Percentiles rank a stretch among this genome's conserved stretches.
Conservation (phyloP, 2,113 vertebrate species). For the Cheilinus undulatus region DNA sequence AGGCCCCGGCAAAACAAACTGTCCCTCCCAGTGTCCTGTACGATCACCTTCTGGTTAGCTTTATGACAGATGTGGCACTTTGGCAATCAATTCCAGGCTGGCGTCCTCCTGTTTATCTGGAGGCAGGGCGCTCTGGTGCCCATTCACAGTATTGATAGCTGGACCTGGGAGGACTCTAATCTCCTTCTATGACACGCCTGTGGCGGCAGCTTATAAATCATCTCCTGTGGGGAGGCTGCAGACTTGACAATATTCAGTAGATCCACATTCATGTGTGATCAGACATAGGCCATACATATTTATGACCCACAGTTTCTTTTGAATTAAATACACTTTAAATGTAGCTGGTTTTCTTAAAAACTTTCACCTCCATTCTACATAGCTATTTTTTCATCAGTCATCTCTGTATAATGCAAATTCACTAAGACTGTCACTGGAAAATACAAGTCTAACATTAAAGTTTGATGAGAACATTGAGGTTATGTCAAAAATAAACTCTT, state of each 20-base stretch:
- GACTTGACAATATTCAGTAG: not conserved
- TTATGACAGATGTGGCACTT: conserved; percentile 51
- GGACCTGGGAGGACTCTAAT: conserved; percentile 46
- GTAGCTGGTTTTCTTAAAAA: not conserved
- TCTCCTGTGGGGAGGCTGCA: not conserved
- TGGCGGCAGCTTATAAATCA: conserved; percentile 49
- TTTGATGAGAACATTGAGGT: too few species aligned
- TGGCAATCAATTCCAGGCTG: conserved; percentile 51
- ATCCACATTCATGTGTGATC: not conserved
- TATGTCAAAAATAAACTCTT: too few species aligned
- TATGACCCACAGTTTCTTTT: not conserved
- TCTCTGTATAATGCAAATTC: too few species aligned
- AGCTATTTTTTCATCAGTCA: too few species aligned
- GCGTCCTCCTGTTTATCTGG: conserved; percentile 50
- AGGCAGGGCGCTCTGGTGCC: conserved; percentile 31
- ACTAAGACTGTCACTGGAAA: too few species aligned
- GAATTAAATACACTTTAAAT: not conserved
- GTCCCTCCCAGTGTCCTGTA: conserved; percentile 10
- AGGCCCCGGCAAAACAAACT: conserved; percentile 27
- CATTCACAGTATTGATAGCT: conserved; percentile 53
- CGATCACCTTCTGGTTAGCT: conserved; percentile 46
- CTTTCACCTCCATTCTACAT: not conserved
- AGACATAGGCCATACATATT: not conserved
- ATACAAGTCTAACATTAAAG: too few species aligned
- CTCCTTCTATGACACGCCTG: conserved; percentile 29